Evolutionary conservation across 2,888 invertebrate species (phyloP).

Genomic region (Ferdinandea cuprea): DNA sequence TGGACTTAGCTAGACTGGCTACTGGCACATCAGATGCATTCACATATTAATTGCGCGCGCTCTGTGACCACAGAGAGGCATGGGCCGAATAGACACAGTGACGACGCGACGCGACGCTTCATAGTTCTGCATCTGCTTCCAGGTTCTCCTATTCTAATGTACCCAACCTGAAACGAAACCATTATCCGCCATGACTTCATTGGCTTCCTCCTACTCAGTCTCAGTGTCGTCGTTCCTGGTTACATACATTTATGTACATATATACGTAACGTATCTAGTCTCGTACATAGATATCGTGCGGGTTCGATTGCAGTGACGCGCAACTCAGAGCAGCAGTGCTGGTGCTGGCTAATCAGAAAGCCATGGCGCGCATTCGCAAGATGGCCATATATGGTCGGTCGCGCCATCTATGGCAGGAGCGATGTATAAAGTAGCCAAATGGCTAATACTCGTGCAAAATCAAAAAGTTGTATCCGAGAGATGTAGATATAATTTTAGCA

Average conservation of each 20-base stretch:
- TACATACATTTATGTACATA: conserved; percentile 2
- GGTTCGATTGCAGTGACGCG: conserved; percentile 73
- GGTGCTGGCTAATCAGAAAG: conserved; percentile 74
- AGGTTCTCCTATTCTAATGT: conserved; percentile 61
- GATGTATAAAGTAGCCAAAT: conserved; percentile 66
- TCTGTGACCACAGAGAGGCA: conserved; percentile 26
- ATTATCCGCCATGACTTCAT: conserved; percentile 73
- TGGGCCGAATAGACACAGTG: conserved; percentile 66
- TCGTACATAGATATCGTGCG: conserved; percentile 49
- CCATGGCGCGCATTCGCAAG: conserved; percentile 70
- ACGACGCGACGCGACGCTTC: no score
- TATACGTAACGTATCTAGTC: conserved; percentile 16
- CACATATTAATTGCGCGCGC: conserved; percentile 66
- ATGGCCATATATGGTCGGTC: conserved; percentile 66
- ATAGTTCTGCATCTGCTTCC: conserved; percentile 54
- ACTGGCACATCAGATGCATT: conserved; percentile 12
- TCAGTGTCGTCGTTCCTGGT: conserved; percentile 26
- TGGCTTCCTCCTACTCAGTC: conserved; percentile 71
- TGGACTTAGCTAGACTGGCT: not conserved
- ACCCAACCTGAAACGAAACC: conserved; percentile 36
- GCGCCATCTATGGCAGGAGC: conserved; percentile 68
- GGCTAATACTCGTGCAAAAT: conserved; percentile 74
- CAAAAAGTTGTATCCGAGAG: conserved; percentile 60
- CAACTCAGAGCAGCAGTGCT: conserved; percentile 59
- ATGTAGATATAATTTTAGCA: conserved; percentile 48